Conservation (phyloP, 2,797 vertebrate species). For the Danio jaintianensis region DNA sequence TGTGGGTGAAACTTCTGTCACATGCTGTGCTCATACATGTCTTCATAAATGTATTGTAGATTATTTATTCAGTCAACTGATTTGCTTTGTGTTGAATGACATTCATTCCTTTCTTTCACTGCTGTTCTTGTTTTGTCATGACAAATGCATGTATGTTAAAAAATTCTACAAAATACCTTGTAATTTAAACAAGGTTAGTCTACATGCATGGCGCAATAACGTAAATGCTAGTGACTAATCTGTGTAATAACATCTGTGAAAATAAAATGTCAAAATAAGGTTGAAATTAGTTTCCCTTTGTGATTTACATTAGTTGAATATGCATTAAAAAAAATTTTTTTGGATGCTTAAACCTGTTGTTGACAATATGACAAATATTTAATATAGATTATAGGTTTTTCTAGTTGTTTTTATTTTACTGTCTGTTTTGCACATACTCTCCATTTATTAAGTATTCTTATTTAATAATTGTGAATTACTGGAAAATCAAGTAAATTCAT, state of each 20-base stretch:
- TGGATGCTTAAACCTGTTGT: no score
- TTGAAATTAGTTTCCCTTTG: no score
- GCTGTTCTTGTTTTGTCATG: background rate
- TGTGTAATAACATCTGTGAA: no score
- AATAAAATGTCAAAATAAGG: no score
- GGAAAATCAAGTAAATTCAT: background rate
- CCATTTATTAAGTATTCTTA: background rate
- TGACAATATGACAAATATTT: no score
- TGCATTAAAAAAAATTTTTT: no score
- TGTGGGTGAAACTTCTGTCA: conserved; percentile 12
- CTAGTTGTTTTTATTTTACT: background rate
- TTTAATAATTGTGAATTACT: background rate
- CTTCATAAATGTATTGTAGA: background rate
- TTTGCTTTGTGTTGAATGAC: background rate
- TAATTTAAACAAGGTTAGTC: background rate
- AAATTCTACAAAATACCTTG: background rate
- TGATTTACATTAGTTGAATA: no score
- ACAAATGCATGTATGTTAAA: background rate
- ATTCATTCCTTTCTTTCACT: background rate
- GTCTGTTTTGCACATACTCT: background rate
- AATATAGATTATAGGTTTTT: background rate
- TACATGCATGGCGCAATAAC: background rate
- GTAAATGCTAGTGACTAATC: no score
- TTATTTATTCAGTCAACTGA: background rate
- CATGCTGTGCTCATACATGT: background rate